A percentile compares a stretch with the other conserved stretches of the same genome.
Evolutionary conservation across 2,888 invertebrate species (phyloP).

Genomic region (Cactoblastis cactorum): DNA sequence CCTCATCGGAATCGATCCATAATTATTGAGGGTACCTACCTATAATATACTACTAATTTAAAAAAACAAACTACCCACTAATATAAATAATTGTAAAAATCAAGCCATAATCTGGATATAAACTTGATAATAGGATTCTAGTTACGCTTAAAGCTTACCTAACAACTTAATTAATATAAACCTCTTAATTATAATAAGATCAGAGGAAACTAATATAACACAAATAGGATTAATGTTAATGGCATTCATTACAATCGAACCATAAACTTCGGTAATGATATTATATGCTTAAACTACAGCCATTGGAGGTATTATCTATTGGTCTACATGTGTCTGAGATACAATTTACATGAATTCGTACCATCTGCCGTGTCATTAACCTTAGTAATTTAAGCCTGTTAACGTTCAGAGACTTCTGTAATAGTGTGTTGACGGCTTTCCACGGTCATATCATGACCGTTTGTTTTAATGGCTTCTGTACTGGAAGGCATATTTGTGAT

Average conservation of each 20-base stretch:
- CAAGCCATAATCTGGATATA: too few species aligned
- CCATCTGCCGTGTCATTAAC: slow-evolving; percentile 75
- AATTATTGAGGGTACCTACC: too few species aligned
- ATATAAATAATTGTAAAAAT: too few species aligned
- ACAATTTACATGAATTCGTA: slow-evolving; percentile 64
- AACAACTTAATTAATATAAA: not conserved
- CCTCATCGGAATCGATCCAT: too few species aligned
- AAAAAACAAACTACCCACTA: too few species aligned
- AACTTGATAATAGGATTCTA: too few species aligned
- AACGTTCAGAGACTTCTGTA: slow-evolving; percentile 60
- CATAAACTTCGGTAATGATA: slow-evolving; percentile 15
- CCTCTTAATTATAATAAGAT: slow-evolving; percentile 4
- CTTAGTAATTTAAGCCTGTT: slow-evolving; percentile 71
- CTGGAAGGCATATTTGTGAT: slow-evolving; percentile 13
- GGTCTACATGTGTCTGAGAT: slow-evolving; percentile 38
- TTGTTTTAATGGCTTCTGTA: slow-evolving; percentile 46
- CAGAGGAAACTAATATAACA: not conserved
- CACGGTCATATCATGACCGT: slow-evolving; percentile 58
- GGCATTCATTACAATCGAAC: not conserved
- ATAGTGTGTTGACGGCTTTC: slow-evolving; percentile 58
- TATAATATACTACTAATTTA: too few species aligned
- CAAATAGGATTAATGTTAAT: slow-evolving; percentile 6
- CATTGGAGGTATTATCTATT: slow-evolving; percentile 34
- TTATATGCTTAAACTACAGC: slow-evolving; percentile 19
- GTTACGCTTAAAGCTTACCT: too few species aligned